Evolutionary conservation across 2,797 vertebrate species (phyloP), one percentile per base, ranked within the genome.

Genomic region (Anabacerthia variegaticeps): DNA sequence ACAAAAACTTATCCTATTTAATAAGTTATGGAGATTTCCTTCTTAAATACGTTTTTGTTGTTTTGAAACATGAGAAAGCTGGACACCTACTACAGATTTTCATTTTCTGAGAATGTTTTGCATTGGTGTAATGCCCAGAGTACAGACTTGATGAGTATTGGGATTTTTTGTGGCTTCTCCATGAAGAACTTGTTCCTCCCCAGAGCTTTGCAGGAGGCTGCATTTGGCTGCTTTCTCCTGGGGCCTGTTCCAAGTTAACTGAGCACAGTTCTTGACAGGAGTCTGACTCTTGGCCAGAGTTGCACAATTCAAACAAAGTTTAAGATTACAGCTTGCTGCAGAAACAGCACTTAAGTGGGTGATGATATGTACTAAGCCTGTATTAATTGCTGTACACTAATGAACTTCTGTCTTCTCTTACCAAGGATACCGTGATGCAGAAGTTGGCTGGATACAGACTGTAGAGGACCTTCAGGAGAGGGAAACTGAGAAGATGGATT

Each of bases 381-480:
- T 61, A 7, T 72, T 67, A 39, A 56, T 93, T 88, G 71, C 16
- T 93, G n/a, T 65, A 34, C 4, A 0, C 22, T 68, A 28, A 44
- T 36, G 36, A 66, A 27, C 21, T 44, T 49, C 14, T 74, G 9
- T 37, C 12, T 91, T 63, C 11, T 41, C 32, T 87, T 62, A 46
- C 43, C 24, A 94, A 99, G 99, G 99, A 54, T 99, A 99, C 94
- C 98, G 99, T 81, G 99, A 99, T 3, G 99, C 99, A n/a, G 99
- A 99, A 95, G 93, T 99, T 65, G 99, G 99, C n/a, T 99, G 99
- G 99, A 98, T 99, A 94, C 99, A 99, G 95, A 98, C 99, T 78
- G 97, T 98, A 28, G 99, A 99, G 93, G 99, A 99, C 79, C 98
- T 98, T 46, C 98, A 98, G 1, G 99, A 99, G 84, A 97, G 99